Evolutionary conservation across 1,140 invertebrate species (phyloP).

Genomic region (Sitophilus oryzae): DNA sequence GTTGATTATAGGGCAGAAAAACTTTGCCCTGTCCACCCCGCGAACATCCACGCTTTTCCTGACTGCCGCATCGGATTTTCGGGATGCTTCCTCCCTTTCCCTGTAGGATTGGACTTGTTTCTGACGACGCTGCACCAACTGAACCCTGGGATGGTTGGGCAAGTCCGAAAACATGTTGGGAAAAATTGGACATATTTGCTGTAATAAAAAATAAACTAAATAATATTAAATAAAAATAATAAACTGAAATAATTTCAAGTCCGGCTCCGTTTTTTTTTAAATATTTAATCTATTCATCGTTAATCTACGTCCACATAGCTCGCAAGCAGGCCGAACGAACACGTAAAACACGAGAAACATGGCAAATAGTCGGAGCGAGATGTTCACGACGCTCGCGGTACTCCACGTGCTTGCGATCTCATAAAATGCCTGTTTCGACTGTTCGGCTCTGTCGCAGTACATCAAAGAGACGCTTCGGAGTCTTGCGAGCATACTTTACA

Average conservation of each 20-base stretch:
- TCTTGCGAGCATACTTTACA: too few relatives aligned
- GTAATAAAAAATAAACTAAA: constrained; percentile 24
- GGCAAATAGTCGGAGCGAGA: too few relatives aligned
- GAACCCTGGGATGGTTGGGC: constrained; percentile 35
- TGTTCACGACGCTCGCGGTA: too few relatives aligned
- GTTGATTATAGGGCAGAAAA: constrained; percentile 27
- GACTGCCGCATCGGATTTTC: constrained; percentile 9
- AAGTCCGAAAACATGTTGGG: constrained; percentile 53
- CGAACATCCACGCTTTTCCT: constrained; percentile 10
- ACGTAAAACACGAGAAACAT: too few relatives aligned
- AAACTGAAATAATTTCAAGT: neutral
- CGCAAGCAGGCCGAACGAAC: too few relatives aligned
- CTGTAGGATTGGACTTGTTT: constrained; percentile 17
- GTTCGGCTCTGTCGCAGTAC: too few relatives aligned
- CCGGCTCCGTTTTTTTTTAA: neutral
- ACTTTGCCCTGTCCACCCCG: constrained; percentile 27
- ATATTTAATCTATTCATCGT: neutral
- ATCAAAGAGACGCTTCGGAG: too few relatives aligned
- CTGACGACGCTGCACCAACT: constrained; percentile 28
- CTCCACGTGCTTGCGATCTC: too few relatives aligned
- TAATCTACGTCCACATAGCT: too few relatives aligned
- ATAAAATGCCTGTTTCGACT: too few relatives aligned
- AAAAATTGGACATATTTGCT: constrained; percentile 52
- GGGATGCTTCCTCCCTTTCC: constrained; percentile 1
- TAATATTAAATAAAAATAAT: neutral